Conservation (phyloP, 2,113 vertebrate species). For the Rhabdomys dilectus region DNA sequence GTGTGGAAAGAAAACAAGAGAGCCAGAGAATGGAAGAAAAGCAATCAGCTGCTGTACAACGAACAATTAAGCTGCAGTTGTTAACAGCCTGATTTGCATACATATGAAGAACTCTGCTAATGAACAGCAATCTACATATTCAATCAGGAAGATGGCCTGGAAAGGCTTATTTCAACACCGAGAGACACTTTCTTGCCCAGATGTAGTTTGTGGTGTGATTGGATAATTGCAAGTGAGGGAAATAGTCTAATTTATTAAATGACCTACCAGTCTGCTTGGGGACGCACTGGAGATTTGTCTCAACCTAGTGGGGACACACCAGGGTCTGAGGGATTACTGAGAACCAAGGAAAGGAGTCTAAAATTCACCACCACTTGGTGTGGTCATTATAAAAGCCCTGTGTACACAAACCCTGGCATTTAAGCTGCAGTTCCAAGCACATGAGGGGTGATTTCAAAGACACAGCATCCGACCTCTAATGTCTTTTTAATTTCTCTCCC, state of each 20-base stretch:
- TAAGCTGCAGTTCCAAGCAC: fast-evolving
- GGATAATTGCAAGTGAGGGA: constrained; percentile 82
- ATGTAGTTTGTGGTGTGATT: constrained; percentile 83
- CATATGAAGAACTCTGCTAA: constrained; percentile 88
- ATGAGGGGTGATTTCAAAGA: not conserved
- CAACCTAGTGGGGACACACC: constrained; percentile 47
- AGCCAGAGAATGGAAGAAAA: constrained; percentile 54
- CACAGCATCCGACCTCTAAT: not conserved
- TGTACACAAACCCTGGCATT: not conserved
- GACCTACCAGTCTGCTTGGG: constrained; percentile 77
- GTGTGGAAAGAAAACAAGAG: not conserved
- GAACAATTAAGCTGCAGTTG: constrained; percentile 87
- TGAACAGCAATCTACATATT: constrained; percentile 89
- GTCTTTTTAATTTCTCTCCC: constrained; percentile 48
- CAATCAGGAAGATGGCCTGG: constrained; percentile 84
- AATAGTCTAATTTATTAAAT: constrained; percentile 84
- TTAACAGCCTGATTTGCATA: constrained; percentile 90
- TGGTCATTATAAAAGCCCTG: fast-evolving
- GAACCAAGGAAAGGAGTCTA: not conserved
- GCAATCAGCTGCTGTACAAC: constrained; percentile 84
- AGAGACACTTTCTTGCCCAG: constrained; percentile 81
- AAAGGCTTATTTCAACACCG: constrained; percentile 84
- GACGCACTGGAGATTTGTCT: constrained; percentile 44
- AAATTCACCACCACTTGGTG: not conserved
- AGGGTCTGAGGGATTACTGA: not conserved